A percentile compares a stretch with the other conserved stretches of the same genome.
Evolutionary conservation across 2,797 vertebrate species (phyloP).

Genomic region (Xiphophorus birchmanni): DNA sequence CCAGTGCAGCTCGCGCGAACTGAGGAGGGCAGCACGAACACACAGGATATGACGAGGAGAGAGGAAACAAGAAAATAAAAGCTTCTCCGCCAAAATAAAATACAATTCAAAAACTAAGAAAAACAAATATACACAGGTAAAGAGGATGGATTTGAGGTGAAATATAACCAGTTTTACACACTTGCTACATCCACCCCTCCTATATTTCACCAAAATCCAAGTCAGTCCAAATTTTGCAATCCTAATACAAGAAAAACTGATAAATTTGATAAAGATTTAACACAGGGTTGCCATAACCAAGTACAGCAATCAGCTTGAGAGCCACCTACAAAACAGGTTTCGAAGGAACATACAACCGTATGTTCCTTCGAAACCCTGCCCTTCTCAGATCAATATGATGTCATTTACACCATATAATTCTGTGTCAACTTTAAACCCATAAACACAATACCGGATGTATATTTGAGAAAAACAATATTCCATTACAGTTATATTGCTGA

Average conservation of each 20-base stretch:
- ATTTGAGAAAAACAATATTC: not conserved
- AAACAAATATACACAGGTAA: no score
- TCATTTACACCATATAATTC: conserved; percentile 21
- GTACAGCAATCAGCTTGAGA: not conserved
- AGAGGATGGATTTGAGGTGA: no score
- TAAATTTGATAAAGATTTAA: not conserved
- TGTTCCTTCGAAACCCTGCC: not conserved
- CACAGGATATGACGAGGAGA: not conserved
- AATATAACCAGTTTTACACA: no score
- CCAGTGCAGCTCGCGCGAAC: not conserved
- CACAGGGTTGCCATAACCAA: not conserved
- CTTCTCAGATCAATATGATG: not conserved
- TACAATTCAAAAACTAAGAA: no score
- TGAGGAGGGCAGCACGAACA: not conserved
- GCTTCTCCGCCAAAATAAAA: no score
- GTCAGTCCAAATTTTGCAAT: not conserved
- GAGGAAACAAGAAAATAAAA: not conserved
- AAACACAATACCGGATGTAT: not conserved
- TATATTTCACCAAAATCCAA: no score
- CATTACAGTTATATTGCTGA: not conserved
- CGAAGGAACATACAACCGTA: not conserved
- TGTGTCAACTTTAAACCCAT: not conserved
- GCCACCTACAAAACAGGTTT: conserved; percentile 27
- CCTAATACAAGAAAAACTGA: not conserved
- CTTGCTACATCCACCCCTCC: no score